phyloP scores from a whole-genome alignment of 2,113 vertebrate species.

The Prinia subflava region DNA sequence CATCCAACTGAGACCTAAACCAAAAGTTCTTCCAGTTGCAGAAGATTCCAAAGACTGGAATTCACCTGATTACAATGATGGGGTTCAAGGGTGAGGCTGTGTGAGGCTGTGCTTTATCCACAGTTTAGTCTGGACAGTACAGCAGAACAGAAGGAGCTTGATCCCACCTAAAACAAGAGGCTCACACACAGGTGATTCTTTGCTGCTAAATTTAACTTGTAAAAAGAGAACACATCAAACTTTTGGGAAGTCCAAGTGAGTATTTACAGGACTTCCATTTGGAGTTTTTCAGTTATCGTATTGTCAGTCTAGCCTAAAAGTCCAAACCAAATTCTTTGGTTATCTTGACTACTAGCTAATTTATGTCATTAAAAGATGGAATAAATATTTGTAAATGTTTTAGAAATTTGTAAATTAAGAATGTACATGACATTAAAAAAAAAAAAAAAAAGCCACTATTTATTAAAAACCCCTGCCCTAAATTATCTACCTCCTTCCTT shows the following conservation, averaged over 20 bases:
- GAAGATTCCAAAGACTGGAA: neutral
- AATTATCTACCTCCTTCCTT: neutral
- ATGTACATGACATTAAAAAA: neutral
- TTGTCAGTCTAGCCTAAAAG: neutral
- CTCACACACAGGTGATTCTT: neutral
- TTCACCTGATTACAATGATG: neutral
- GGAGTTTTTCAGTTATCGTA: neutral
- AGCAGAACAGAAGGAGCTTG: neutral
- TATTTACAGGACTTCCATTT: neutral
- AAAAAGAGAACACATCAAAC: neutral
- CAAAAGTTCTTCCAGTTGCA: neutral
- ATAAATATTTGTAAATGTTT: neutral
- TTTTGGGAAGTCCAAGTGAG: neutral
- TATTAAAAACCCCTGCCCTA: neutral
- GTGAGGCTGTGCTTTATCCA: neutral
- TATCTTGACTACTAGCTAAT: neutral
- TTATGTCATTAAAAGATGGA: neutral
- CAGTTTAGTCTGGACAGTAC: neutral
- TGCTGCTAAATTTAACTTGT: neutral
- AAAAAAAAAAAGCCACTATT: neutral
- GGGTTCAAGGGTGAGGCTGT: neutral
- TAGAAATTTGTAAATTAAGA: neutral
- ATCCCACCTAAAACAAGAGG: neutral
- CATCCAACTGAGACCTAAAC: neutral
- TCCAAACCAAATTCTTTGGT: neutral